phyloP scores from a whole-genome alignment of 92 coral and sea anemone genomes.

The Epizoanthus rinbou region DNA sequence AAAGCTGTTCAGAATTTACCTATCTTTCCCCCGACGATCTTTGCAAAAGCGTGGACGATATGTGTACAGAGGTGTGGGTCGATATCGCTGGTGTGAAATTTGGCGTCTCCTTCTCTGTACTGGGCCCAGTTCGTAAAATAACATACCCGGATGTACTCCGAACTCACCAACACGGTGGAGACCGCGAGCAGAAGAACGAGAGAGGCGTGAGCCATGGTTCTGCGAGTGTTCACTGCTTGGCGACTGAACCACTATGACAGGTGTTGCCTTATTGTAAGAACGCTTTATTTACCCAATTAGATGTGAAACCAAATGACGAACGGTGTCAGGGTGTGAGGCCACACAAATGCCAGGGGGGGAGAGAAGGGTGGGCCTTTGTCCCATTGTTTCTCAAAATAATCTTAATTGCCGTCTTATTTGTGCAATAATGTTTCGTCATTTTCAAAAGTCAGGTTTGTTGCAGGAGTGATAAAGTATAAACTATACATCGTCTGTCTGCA shows the following conservation, averaged over 20 bases:
- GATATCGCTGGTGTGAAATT: conserved; percentile 62
- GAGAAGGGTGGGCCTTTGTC: too few species aligned
- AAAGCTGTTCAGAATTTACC: not conserved
- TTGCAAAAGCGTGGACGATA: conserved; percentile 84
- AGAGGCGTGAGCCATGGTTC: not conserved
- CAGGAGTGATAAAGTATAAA: too few species aligned
- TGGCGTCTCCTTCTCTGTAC: conserved; percentile 61
- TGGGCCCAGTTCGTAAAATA: conserved; percentile 97
- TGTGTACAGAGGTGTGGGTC: conserved; percentile 89
- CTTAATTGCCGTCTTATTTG: too few species aligned
- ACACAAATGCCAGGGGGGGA: too few species aligned
- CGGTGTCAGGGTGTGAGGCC: too few species aligned
- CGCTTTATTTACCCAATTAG: too few species aligned
- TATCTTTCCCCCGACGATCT: conserved; percentile 53
- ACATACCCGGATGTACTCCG: conserved; percentile 73
- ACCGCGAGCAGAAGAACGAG: not conserved
- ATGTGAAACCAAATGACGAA: too few species aligned
- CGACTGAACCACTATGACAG: not conserved
- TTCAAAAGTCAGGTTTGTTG: too few species aligned
- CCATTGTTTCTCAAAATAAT: too few species aligned
- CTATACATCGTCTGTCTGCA: too few species aligned
- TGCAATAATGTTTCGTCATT: too few species aligned
- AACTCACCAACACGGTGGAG: not conserved
- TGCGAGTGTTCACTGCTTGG: not conserved
- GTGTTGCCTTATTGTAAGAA: too few species aligned